A percentile compares a stretch with the other conserved stretches of the same genome.
Conservation (phyloP, 2,797 vertebrate genomes). For the Neopelma chrysocephalum region DNA sequence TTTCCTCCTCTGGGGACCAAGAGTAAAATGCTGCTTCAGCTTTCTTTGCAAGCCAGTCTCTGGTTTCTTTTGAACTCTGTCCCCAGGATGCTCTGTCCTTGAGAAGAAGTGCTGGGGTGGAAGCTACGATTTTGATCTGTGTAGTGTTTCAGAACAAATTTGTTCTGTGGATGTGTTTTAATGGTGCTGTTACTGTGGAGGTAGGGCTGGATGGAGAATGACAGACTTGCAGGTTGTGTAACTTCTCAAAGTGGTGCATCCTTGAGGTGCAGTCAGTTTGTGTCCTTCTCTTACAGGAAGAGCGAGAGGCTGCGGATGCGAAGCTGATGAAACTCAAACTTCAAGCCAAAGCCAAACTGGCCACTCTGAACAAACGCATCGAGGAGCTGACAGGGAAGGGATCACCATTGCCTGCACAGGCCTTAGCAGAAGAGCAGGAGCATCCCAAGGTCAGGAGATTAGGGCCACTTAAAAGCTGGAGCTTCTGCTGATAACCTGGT, state of each 20-base stretch:
- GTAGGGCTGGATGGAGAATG: not conserved
- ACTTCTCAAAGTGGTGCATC: not conserved
- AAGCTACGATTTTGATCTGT: not conserved
- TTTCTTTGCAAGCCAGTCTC: not conserved
- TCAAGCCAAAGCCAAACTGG: constrained; percentile 92
- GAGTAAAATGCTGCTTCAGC: not conserved
- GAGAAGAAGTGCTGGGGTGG: not conserved
- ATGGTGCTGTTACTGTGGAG: not conserved
- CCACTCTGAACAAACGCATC: constrained; percentile 87
- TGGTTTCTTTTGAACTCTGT: not conserved
- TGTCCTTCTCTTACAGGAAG: constrained; percentile 77
- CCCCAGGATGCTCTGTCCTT: not conserved
- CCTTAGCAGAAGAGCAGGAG: constrained; percentile 48
- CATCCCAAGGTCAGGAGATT: constrained; percentile 42
- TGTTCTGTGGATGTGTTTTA: not conserved
- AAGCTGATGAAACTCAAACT: constrained; percentile 93
- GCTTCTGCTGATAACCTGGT: not conserved
- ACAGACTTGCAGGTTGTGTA: not conserved
- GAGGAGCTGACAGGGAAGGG: constrained; percentile 81
- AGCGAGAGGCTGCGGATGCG: constrained; percentile 85
- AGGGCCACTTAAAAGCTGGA: not conserved
- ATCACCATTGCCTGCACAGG: not conserved
- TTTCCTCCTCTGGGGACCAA: not conserved
- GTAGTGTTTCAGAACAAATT: not conserved
- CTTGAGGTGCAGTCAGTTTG: not conserved